Percentiles rank a stretch among this genome's conserved stretches.
Conservation (phyloP, 2,113 vertebrate species). For the Tachycineta bicolor region DNA sequence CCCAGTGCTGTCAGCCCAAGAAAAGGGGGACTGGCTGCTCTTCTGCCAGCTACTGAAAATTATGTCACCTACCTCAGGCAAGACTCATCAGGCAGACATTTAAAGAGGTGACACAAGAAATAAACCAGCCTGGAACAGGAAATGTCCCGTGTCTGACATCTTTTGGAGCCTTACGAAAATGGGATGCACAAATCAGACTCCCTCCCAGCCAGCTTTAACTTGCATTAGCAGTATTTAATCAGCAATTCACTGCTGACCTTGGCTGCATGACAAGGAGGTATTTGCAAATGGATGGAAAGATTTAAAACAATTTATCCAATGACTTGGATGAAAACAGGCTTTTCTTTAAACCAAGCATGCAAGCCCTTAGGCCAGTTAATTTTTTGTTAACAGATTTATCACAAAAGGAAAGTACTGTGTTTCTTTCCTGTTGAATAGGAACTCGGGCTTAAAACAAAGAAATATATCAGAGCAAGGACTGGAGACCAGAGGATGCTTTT, state of each 20-base stretch:
- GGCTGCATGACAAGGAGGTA: background rate
- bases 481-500: background rate
- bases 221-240: background rate
- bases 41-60: background rate
- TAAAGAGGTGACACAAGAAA: constrained; percentile 5
- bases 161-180: background rate
- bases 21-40: background rate
- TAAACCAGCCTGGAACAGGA: background rate
- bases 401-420: background rate
- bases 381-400: constrained; percentile 48
- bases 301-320: constrained; percentile 23
- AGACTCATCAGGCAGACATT: background rate
- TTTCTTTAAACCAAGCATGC: constrained; percentile 16
- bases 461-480: background rate
- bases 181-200: background rate
- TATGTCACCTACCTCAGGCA: background rate
- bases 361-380: background rate
- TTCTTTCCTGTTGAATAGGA: constrained; percentile 29
- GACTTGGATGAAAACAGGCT: background rate
- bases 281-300: background rate
- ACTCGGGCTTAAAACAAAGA: background rate
- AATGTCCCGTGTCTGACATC: background rate
- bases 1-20: background rate
- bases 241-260: constrained; percentile 14
- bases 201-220: background rate